These are phyloP conservation scores for Theristus sp. DNA, from an alignment of 2,888 invertebrate genomes.

Conservation along the genomic window DNA sequence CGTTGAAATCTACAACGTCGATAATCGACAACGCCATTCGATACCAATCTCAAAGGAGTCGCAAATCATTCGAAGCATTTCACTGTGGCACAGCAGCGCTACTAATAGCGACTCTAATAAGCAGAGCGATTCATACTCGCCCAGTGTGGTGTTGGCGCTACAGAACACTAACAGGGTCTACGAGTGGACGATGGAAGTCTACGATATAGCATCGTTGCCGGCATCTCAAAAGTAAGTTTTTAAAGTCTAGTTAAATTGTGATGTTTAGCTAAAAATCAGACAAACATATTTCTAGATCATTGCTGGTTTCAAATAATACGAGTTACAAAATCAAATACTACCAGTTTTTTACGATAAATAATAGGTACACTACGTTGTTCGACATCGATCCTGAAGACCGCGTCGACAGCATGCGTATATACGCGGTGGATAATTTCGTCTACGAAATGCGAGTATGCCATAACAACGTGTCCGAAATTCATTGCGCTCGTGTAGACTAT, in stretches of 20 bases:
- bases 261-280: too few species aligned
- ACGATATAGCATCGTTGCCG: not conserved
- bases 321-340: too few species aligned
- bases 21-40: not conserved
- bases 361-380: not conserved
- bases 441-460: conserved; percentile 5
- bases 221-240: too few species aligned
- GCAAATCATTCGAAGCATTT: not conserved
- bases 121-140: not conserved
- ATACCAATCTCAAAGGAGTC: not conserved
- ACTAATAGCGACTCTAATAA: not conserved
- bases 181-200: conserved; percentile 6
- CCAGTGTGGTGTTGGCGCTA: conserved; percentile 1
- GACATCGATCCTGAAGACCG: conserved; percentile 8
- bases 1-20: not conserved
- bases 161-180: conserved; percentile 4
- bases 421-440: not conserved
- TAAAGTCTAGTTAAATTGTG: too few species aligned
- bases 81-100: not conserved
- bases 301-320: too few species aligned
- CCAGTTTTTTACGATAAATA: too few species aligned
- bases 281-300: too few species aligned
- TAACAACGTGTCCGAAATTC: conserved; percentile 5
- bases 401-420: not conserved
- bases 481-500: not conserved